Evolutionary conservation across 2,113 vertebrate species (phyloP).

Genomic region (Ptychochromis oligacanthus): DNA sequence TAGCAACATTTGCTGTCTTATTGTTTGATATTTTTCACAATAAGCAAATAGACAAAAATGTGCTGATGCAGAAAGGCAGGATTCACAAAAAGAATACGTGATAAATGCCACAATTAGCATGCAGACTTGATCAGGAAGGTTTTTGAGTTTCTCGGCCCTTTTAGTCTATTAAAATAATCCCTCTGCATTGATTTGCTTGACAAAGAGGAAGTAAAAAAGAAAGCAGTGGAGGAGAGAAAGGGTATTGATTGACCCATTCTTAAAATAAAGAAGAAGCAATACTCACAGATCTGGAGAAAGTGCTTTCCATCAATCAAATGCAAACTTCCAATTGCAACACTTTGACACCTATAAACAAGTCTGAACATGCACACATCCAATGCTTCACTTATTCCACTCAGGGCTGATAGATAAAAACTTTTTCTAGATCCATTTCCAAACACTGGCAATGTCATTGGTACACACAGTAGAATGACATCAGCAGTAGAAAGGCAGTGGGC

Average conservation of each 20-base stretch:
- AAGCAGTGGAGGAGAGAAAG: neutral
- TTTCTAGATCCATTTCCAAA: neutral
- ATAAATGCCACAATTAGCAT: slow-evolving; percentile 62
- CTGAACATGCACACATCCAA: slow-evolving; percentile 4
- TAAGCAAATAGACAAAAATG: neutral
- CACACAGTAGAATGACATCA: slow-evolving; percentile 13
- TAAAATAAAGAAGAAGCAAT: slow-evolving; percentile 12
- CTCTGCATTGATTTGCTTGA: slow-evolving; percentile 38
- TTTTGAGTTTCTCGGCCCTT: neutral
- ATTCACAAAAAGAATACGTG: slow-evolving; percentile 26
- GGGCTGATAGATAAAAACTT: neutral
- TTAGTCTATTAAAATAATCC: slow-evolving; percentile 51
- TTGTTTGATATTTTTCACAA: slow-evolving; percentile 1
- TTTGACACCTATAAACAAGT: slow-evolving; percentile 25
- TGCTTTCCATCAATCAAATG: slow-evolving; percentile 31
- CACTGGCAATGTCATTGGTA: neutral
- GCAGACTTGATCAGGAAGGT: slow-evolving; percentile 17
- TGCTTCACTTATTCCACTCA: slow-evolving; percentile 1
- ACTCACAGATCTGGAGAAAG: slow-evolving; percentile 14
- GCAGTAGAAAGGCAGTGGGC: slow-evolving; percentile 9
- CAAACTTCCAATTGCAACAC: slow-evolving; percentile 9
- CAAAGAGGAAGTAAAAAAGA: slow-evolving; percentile 28
- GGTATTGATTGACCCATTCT: slow-evolving; percentile 19
- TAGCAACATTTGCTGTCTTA: neutral
- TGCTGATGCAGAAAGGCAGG: neutral